Conservation (phyloP, 2,797 vertebrate species). For the Varecia variegata region DNA sequence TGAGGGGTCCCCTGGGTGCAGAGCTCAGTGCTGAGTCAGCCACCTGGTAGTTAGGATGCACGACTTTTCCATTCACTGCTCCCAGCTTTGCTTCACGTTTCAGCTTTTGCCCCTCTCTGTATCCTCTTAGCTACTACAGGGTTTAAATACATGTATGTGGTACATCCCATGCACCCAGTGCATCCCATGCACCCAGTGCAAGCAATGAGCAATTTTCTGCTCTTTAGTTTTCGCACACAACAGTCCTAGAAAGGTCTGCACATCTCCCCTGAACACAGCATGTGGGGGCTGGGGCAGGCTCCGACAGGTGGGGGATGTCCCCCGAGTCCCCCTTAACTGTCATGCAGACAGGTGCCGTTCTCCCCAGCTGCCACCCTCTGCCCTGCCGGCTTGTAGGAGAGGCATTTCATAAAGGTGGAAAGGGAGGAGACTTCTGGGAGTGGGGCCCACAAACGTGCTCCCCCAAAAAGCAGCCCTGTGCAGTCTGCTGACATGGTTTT, state of each 20-base stretch:
- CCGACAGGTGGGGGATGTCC: rapidly evolving
- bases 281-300: not conserved
- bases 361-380: not conserved
- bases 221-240: not conserved
- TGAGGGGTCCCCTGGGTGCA: not conserved
- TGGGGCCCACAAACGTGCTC: too few relatives aligned
- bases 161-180: not conserved
- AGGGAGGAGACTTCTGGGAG: not conserved
- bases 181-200: not conserved
- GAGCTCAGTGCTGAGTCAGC: not conserved
- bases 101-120: not conserved
- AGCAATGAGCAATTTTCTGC: not conserved
- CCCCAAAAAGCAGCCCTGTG: not conserved
- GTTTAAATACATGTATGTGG: not conserved
- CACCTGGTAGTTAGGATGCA: too few relatives aligned
- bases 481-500: too few relatives aligned
- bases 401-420: not conserved
- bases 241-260: too few relatives aligned
- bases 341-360: not conserved
- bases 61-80: not conserved
- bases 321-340: too few relatives aligned
- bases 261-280: not conserved
- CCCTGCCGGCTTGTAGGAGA: not conserved
- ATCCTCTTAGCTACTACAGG: too few relatives aligned
- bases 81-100: not conserved